Conservation (phyloP, 2,797 vertebrate species). For the Sarcoramphus papa region DNA sequence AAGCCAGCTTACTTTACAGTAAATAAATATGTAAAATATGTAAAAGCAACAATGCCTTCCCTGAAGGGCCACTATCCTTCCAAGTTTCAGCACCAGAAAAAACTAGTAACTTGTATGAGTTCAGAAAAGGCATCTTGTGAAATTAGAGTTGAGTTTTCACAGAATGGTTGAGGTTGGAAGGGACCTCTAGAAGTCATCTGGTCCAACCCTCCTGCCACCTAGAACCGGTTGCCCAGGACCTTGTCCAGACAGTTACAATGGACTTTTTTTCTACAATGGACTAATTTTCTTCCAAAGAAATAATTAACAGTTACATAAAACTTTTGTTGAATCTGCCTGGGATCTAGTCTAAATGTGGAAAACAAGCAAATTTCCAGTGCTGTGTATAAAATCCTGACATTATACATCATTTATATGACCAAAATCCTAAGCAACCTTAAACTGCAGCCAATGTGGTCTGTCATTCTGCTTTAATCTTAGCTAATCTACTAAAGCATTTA, state of each 20-base stretch:
- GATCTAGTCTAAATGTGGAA: not conserved
- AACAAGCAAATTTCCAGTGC: not conserved
- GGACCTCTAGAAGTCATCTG: not conserved
- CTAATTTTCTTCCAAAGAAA: not conserved
- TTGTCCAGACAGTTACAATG: too few relatives aligned
- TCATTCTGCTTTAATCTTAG: not conserved
- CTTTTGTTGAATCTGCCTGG: not conserved
- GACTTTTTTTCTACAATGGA: not conserved
- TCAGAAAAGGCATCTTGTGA: not conserved
- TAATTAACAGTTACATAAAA: not conserved
- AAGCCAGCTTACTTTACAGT: not conserved
- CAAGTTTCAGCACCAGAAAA: not conserved
- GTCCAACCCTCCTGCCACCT: not conserved
- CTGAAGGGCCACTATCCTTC: not conserved
- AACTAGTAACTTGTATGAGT: not conserved
- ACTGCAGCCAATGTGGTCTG: not conserved
- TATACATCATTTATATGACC: not conserved
- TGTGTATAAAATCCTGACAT: not conserved
- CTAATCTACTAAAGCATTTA: not conserved
- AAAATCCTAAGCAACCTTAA: not conserved
- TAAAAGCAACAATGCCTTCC: not conserved
- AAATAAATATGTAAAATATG: not conserved
- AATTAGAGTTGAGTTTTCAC: not conserved
- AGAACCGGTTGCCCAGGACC: accelerated
- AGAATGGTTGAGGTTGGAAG: not conserved